Percentiles rank a stretch among this genome's conserved stretches.
phyloP scores from a whole-genome alignment of 2,888 invertebrate genomes.

The Brenthis hecate region DNA sequence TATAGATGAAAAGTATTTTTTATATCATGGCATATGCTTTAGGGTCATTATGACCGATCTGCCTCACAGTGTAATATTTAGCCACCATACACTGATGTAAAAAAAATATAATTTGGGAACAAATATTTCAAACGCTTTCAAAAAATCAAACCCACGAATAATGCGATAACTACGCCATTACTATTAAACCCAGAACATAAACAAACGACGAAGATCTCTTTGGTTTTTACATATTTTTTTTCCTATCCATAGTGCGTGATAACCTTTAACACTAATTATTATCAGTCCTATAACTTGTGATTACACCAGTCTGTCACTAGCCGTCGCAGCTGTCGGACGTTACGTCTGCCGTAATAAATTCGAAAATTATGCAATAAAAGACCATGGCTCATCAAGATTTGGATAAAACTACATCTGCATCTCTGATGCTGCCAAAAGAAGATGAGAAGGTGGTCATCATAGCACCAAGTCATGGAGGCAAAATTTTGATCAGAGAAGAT shows the following conservation, averaged over 20 bases:
- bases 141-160: too few species aligned
- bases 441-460: conserved; percentile 55
- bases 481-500: conserved; percentile 68
- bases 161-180: not conserved
- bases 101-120: too few species aligned
- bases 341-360: too few species aligned
- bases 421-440: conserved; percentile 46
- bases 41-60: too few species aligned
- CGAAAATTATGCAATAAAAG: not conserved
- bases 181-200: too few species aligned
- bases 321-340: conserved; percentile 8
- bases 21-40: too few species aligned
- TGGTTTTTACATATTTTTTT: not conserved
- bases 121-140: too few species aligned
- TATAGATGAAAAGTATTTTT: too few species aligned
- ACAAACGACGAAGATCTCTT: not conserved
- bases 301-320: conserved; percentile 4
- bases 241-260: not conserved
- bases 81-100: too few species aligned
- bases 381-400: conserved; percentile 44
- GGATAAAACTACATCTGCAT: conserved; percentile 43
- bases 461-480: conserved; percentile 53
- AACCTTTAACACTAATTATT: conserved; percentile 7
- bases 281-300: not conserved
- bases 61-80: too few species aligned